A percentile compares a stretch with the other conserved stretches of the same genome.
Evolutionary conservation across 2,888 invertebrate species (phyloP).

Genomic region (Cynaeus angustus): DNA sequence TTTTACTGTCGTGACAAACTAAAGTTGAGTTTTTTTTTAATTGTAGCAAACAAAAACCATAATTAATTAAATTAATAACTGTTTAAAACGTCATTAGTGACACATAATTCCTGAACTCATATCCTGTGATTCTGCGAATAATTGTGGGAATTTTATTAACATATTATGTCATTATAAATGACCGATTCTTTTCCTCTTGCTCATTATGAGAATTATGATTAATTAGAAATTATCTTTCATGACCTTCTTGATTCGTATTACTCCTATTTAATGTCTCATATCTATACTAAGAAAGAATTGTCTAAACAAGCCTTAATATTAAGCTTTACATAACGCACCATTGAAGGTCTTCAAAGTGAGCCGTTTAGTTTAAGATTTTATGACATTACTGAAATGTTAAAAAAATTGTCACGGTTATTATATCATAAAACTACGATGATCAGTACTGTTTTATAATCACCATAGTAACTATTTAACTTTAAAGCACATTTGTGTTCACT

Average conservation of each 20-base stretch:
- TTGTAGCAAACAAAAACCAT: background rate
- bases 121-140: slow-evolving; percentile 23
- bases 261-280: background rate
- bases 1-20: too few relatives aligned
- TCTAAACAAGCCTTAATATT: background rate
- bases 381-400: too few relatives aligned
- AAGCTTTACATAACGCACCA: background rate
- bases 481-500: too few relatives aligned
- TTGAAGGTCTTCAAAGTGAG: background rate
- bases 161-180: slow-evolving; percentile 16
- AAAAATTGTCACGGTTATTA: too few relatives aligned
- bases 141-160: slow-evolving; percentile 23
- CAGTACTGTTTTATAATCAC: too few relatives aligned
- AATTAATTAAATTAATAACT: slow-evolving; percentile 13
- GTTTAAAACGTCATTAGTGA: slow-evolving; percentile 28
- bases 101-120: slow-evolving; percentile 29
- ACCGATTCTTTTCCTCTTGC: background rate
- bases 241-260: background rate
- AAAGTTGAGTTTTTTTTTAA: background rate
- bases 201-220: background rate
- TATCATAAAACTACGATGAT: too few relatives aligned
- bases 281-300: background rate
- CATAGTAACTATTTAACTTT: too few relatives aligned
- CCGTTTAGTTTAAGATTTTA: background rate
- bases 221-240: slow-evolving; percentile 11